Evolutionary conservation across 23 tunicate genomes (phyloP).

Genomic region (Phallusia fumigata): DNA sequence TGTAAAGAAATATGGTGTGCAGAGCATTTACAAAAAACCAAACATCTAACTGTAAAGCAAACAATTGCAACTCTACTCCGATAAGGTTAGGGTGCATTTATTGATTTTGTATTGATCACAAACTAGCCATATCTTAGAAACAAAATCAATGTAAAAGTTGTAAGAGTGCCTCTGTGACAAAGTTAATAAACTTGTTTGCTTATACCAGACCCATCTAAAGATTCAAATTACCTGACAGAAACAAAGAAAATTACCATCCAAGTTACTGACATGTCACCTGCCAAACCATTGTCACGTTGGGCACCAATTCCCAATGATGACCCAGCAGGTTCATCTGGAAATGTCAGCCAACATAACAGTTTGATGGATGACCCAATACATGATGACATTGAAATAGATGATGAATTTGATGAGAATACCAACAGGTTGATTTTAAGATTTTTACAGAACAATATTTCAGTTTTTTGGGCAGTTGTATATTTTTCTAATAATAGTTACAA

Average conservation of each 20-base stretch:
- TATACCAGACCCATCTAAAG: neutral
- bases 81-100: conserved; percentile 7
- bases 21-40: no score
- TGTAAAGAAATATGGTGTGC: no score
- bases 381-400: conserved; percentile 49
- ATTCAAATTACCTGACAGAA: neutral
- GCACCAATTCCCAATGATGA: conserved; percentile 73
- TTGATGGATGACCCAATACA: conserved; percentile 38
- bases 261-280: conserved; percentile 72
- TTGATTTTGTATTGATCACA: conserved; percentile 1
- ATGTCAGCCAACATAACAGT: conserved; percentile 58
- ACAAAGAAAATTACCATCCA: conserved; percentile 23
- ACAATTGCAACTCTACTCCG: no score
- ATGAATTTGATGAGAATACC: conserved; percentile 34
- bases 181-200: neutral
- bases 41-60: no score
- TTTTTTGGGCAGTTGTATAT: no score
- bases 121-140: neutral
- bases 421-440: conserved; percentile 5
- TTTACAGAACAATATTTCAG: no score
- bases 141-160: neutral
- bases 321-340: conserved; percentile 35
- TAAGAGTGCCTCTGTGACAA: neutral
- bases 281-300: conserved; percentile 75
- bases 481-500: no score